Evolutionary conservation across 2,888 invertebrate species (phyloP), one percentile per base, ranked within the genome.

Genomic region (Ypsolopha sequella): DNA sequence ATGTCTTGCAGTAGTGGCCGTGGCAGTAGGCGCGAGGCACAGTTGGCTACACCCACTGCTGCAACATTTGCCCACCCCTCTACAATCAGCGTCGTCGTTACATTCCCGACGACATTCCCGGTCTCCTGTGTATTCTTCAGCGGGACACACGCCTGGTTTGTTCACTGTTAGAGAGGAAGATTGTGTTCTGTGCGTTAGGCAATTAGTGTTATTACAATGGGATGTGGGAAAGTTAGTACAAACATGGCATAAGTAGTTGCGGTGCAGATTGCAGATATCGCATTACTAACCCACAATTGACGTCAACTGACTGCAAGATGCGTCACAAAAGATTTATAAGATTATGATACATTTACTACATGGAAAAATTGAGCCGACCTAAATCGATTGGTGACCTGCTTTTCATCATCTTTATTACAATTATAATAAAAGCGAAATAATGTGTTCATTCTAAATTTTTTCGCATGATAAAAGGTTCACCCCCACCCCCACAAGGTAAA

Each of bases 31-130:
- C 36, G 63, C 64, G 24, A 75, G 67, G 67, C 96, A 97, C 34
- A 91, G 85, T 34, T 88, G 87, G 43, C 92, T 92, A 72, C 97
- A 96, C 50, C 93, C 94, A 62, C 91, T 91, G 56, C 78, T 76
- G 73, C 97, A 97, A 71, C 97, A 97, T 76, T 96, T 97, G 68
- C 90, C 88, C 33, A 90, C 89, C 36, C 90, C 91, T 10, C 89
- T 77, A 69, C 97, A 97, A 67, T 95, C 94, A 0, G 94, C 93
- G 71, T 97, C 97, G 51, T 90, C 90, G 54, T 87, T 78, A 65
- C 97, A 97, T 70, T 94, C 92, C 36, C 86, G 84, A 7, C 88
- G 89, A 69, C 96, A 96, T 46, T 74, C 64, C 10, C 54, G 57
- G 55, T 64, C 67, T 39, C 60, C 59, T 52, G 52, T 4, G 50